Evolutionary conservation across 2,888 invertebrate species (phyloP), one percentile per base, ranked within the genome.

Genomic region (Drosophila rellima): DNA sequence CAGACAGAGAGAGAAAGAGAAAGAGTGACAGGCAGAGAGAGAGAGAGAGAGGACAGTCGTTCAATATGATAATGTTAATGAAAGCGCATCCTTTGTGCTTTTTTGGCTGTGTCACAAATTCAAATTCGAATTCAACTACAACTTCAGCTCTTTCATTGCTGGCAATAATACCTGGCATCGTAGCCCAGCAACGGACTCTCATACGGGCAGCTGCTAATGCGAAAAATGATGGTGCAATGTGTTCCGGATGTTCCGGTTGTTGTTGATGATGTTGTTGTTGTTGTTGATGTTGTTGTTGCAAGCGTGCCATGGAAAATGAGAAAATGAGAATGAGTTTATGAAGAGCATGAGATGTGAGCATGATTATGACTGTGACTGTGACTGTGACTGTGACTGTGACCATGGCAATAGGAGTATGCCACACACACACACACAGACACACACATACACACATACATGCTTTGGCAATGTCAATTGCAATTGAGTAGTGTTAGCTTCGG

Each of bases 121-220:
- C 26, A 26, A 35, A 33, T 45, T 57, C 45, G 17, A 26, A 26
- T 26, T 7, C 26, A 26, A 35, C 44, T 45, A 17, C n/a, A 10
- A 39, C 39, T 39, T 17, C 37, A 47, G n/a, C n/a, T n/a, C n/a
- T n/a, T 47, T 52, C 23, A 26, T 6, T 26, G 6, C 26, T 13
- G 51, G 47, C 63, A 65, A 62, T 65, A 78, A 66, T 92, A 93
- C 93, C 93, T 93, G 85, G 92, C 88, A 73, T 93, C 93, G 73
- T 91, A 92, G 74, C 91, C 91, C 84, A 92, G 81, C 62, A 90
- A 80, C 67, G 92, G 90, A 78, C 92, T 93, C 87, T 93, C 93
- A 70, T 89, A 92, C 67, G 90, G 86, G 72, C 87, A 89, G 78
- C 92, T 92, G 80, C 68, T 83, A 83, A 84, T 85, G 71, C 79